Conservation (phyloP, 2,888 invertebrate species). For the Anticlea derivata region DNA sequence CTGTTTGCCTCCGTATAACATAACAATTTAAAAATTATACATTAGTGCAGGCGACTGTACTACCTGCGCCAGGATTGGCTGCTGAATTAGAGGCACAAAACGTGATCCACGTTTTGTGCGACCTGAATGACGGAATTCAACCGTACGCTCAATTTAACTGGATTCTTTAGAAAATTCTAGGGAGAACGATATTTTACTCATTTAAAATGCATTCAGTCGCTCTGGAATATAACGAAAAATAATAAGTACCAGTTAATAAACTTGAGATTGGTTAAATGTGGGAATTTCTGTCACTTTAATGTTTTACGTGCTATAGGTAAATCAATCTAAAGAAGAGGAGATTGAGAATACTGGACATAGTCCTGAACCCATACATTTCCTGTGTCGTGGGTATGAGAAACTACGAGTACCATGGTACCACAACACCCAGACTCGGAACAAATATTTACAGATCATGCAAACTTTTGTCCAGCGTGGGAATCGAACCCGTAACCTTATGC, state of each 20-base stretch:
- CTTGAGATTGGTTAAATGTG: conserved; percentile 19
- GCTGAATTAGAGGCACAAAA: background rate
- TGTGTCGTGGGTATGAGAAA: no score
- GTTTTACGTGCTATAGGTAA: conserved; percentile 16
- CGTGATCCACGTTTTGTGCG: conserved; percentile 2
- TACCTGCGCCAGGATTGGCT: no score
- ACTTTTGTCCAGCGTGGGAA: no score
- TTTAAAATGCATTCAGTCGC: conserved; percentile 49
- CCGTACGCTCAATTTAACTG: background rate
- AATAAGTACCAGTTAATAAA: conserved; percentile 49
- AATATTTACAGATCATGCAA: no score
- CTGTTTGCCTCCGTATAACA: no score
- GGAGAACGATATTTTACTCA: conserved; percentile 13
- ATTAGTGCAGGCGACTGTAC: no score
- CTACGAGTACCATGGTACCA: no score
- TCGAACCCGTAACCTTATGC: no score
- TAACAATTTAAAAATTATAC: no score
- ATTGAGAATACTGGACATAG: background rate
- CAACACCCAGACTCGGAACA: no score
- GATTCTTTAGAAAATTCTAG: background rate
- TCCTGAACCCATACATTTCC: no score
- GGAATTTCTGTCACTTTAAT: conserved; percentile 22
- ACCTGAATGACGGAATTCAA: conserved; percentile 16
- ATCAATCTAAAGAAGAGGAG: conserved; percentile 5
- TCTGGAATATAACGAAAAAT: conserved; percentile 43